These are phyloP conservation scores for Polia nebulosa DNA, from an alignment of 2,888 invertebrate species.

Conservation along the genomic window DNA sequence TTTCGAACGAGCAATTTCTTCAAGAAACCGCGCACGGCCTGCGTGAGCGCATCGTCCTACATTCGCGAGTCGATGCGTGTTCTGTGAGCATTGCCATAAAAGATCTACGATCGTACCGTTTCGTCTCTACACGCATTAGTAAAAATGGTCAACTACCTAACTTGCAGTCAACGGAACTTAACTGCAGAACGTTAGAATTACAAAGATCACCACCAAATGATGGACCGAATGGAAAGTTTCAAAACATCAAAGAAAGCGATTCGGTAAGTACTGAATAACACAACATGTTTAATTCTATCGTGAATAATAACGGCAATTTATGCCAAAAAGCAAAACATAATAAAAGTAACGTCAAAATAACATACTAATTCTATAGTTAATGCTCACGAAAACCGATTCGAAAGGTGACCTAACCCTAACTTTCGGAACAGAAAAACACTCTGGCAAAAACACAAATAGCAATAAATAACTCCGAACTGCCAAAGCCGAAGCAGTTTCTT, in stretches of 20 bases:
- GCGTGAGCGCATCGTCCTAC: slow-evolving; percentile 73
- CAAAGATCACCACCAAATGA: no score
- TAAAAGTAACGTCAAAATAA: slow-evolving; percentile 37
- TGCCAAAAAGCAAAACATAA: slow-evolving; percentile 16
- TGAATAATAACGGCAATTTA: slow-evolving; percentile 4
- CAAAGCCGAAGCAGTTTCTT: slow-evolving; percentile 60
- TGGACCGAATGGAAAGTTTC: neutral
- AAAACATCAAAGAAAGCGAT: neutral
- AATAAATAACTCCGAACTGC: slow-evolving; percentile 67
- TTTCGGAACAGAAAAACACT: slow-evolving; percentile 55
- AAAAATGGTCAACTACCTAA: slow-evolving; percentile 57
- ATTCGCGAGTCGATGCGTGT: slow-evolving; percentile 62
- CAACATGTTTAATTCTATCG: neutral
- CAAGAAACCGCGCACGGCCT: slow-evolving; percentile 52
- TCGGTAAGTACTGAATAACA: neutral
- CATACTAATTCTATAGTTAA: slow-evolving; percentile 31
- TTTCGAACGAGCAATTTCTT: slow-evolving; percentile 53
- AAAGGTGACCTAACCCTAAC: slow-evolving; percentile 52
- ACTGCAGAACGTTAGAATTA: neutral
- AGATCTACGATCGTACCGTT: slow-evolving; percentile 55
- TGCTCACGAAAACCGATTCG: slow-evolving; percentile 29
- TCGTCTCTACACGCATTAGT: slow-evolving; percentile 54
- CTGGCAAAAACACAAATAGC: slow-evolving; percentile 61
- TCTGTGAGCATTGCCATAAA: slow-evolving; percentile 66
- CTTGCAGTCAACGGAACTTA: slow-evolving; percentile 17